Conservation (phyloP, 1,140 invertebrate genomes). For the Lucilia sericata region DNA sequence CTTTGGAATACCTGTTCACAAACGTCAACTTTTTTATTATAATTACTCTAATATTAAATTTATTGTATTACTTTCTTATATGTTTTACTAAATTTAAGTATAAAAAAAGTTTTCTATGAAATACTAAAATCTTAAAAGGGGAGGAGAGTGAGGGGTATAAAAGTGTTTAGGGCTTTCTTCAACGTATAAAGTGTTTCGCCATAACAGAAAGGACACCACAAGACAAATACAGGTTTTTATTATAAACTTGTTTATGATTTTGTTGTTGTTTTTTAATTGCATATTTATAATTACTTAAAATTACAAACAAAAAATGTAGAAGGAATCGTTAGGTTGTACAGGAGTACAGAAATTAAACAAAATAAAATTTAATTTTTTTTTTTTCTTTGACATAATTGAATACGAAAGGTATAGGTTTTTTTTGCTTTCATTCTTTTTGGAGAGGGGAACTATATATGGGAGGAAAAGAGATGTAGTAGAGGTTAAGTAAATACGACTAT, state of each 20-base stretch:
- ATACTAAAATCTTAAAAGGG: background rate
- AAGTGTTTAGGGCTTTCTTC: background rate
- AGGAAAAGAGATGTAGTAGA: background rate
- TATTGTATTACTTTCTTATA: background rate
- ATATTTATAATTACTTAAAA: slow-evolving; percentile 28
- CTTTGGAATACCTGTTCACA: too few relatives aligned
- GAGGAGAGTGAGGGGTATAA: background rate
- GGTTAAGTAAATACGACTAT: slow-evolving; percentile 69
- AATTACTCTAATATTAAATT: background rate
- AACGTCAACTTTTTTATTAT: background rate
- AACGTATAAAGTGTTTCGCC: background rate
- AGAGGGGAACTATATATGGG: background rate
- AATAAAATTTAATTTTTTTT: background rate
- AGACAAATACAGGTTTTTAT: background rate
- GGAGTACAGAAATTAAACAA: background rate
- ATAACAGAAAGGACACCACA: slow-evolving; percentile 10
- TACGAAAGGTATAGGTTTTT: background rate
- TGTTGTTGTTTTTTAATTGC: slow-evolving; percentile 2
- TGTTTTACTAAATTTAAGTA: background rate
- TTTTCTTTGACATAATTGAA: slow-evolving; percentile 12
- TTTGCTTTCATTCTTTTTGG: background rate
- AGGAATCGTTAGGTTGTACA: background rate
- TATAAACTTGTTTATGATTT: slow-evolving; percentile 22
- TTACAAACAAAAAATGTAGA: slow-evolving; percentile 26
- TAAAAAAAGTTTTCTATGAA: slow-evolving; percentile 1